Percentiles rank a stretch among this genome's conserved stretches.
These are phyloP conservation scores for Pseudomyrmex gracilis DNA, from an alignment of 1,140 invertebrate species.

Conservation along the genomic window DNA sequence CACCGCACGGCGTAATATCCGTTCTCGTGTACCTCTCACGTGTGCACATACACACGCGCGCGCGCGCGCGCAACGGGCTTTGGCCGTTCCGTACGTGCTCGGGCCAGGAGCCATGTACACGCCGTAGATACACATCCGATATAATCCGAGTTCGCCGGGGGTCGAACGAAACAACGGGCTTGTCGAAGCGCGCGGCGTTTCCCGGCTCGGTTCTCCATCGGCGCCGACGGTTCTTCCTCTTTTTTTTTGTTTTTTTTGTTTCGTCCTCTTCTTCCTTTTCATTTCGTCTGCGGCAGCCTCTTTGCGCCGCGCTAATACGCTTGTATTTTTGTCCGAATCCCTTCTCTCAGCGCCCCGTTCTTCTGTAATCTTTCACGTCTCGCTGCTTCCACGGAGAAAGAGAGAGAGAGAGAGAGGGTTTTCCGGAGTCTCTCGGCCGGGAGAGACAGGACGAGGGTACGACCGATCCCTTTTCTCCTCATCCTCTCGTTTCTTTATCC, in stretches of 20 bases:
- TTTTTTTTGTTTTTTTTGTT: not conserved
- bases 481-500: slow-evolving; percentile 4
- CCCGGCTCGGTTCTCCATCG: not conserved
- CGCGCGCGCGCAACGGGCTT: slow-evolving; percentile 19
- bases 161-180: slow-evolving; percentile 59
- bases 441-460: not conserved
- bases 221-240: slow-evolving; percentile 26
- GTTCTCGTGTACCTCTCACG: slow-evolving; percentile 21
- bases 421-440: not conserved
- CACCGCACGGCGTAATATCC: slow-evolving; percentile 52
- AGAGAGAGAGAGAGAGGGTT: not conserved
- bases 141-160: slow-evolving; percentile 57
- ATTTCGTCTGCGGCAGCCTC: slow-evolving; percentile 22
- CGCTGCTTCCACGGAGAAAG: slow-evolving; percentile 9
- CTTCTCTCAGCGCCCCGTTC: not conserved
- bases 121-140: slow-evolving; percentile 59
- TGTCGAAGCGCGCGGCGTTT: slow-evolving; percentile 48
- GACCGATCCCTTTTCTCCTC: not conserved
- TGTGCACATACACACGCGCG: not conserved
- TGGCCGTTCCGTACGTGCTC: slow-evolving; percentile 39
- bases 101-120: slow-evolving; percentile 40
- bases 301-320: slow-evolving; percentile 45
- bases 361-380: slow-evolving; percentile 60
- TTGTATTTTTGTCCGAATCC: slow-evolving; percentile 53
- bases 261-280: slow-evolving; percentile 7